These are phyloP conservation scores for Hydrolagus colliei DNA, from an alignment of 2,797 vertebrate genomes.

Conservation along the genomic window DNA sequence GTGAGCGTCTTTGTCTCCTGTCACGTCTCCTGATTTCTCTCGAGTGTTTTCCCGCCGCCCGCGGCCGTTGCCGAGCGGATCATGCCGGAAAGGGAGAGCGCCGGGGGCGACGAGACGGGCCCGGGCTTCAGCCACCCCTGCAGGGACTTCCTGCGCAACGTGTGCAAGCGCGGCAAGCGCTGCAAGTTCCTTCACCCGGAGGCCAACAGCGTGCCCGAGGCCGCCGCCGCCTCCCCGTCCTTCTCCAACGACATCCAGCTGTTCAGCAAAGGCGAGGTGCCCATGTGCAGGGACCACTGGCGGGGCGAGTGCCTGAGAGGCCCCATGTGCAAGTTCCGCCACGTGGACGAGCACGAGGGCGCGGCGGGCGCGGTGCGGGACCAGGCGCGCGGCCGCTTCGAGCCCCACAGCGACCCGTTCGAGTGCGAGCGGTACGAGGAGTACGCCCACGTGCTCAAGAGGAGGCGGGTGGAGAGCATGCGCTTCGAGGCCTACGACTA, in stretches of 20 bases:
- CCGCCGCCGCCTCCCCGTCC: conserved; percentile 77
- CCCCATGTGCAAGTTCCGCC: conserved; percentile 92
- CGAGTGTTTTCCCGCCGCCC: too few species aligned
- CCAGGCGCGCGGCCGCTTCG: conserved; percentile 64
- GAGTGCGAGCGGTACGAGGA: conserved; percentile 65
- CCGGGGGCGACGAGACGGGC: conserved; percentile 52
- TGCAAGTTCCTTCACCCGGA: conserved; percentile 91
- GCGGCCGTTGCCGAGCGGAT: background rate
- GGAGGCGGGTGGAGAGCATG: conserved; percentile 75
- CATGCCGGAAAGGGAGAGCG: background rate
- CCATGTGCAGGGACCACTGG: conserved; percentile 87
- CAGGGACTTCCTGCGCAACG: conserved; percentile 88
- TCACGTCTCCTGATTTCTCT: too few species aligned
- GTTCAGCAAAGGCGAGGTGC: conserved; percentile 83
- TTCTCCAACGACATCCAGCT: conserved; percentile 81
- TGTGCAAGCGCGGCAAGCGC: conserved; percentile 90
- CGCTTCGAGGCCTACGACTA: conserved; percentile 71
- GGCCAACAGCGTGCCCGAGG: conserved; percentile 81
- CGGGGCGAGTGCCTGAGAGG: conserved; percentile 91
- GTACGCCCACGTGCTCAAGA: conserved; percentile 77
- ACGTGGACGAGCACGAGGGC: conserved; percentile 76
- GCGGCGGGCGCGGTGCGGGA: conserved; percentile 51
- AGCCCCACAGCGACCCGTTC: conserved; percentile 65
- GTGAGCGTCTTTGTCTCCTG: too few species aligned
- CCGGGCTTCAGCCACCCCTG: conserved; percentile 73